Evolutionary conservation across 2,797 vertebrate genomes (phyloP).

Genomic region (Microcaecilia unicolor): DNA sequence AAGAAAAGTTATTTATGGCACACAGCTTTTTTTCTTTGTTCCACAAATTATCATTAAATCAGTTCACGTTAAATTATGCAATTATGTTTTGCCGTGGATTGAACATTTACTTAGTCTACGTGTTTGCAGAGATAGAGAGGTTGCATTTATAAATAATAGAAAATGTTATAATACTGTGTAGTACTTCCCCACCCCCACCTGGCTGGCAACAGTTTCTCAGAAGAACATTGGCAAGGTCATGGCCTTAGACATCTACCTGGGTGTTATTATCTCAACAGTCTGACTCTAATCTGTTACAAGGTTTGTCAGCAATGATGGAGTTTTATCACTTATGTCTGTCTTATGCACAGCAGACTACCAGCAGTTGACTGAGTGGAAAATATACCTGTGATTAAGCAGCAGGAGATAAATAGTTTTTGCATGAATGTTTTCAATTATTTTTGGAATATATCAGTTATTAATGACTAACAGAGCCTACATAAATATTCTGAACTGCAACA

Average conservation of each 20-base stretch:
- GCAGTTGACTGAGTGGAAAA: constrained; percentile 31
- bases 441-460: constrained; percentile 39
- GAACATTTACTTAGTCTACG: no score
- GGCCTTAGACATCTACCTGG: constrained; percentile 13
- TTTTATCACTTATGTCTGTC: constrained; percentile 26
- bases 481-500: constrained; percentile 30
- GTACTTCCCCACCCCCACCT: no score
- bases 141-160: no score
- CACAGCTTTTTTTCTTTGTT: no score
- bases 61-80: no score
- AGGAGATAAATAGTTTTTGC: constrained; percentile 29
- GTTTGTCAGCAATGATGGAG: constrained; percentile 29
- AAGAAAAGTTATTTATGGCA: no score
- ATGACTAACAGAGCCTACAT: constrained; percentile 25
- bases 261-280: constrained; percentile 29
- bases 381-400: constrained; percentile 38
- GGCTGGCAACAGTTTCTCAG: no score
- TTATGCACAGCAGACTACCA: constrained; percentile 27
- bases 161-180: no score
- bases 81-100: no score
- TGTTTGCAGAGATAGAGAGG: no score
- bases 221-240: constrained; percentile 17
- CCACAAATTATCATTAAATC: no score
- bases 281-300: constrained; percentile 18
- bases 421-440: constrained; percentile 33